Evolutionary conservation across 1,140 invertebrate species (phyloP), one percentile per base, ranked within the genome.

Genomic region (Linepithema humile): DNA sequence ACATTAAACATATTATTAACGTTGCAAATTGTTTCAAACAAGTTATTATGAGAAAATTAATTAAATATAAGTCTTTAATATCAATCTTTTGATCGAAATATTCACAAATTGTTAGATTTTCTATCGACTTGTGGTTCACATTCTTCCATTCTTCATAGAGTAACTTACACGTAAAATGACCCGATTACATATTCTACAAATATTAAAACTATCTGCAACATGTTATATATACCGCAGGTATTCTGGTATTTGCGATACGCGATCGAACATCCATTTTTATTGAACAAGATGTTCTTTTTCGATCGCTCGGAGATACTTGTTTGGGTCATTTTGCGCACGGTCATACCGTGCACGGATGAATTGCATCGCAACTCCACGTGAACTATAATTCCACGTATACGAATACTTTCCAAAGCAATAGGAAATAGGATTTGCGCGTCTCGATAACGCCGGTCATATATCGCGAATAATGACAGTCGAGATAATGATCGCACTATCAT

Each of bases 401-500:
- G 29, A 4, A 26, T 35, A 7, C 5, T 29, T 26, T n/a, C 0
- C 15, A 38, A 1, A 26, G 48, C 15, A 55, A 38, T 29, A 53
- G 40, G 12, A 62, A 67, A 69, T 40, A 35, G 62, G 48, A 69
- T 69, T 69, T 80, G 32, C 62, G 45, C n/a, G 20, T 65, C 45
- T 65, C 65, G 85, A 80, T 74, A 86, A 83, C 45, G 17, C 0
- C 20, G 53, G 43, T 26, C 60, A 10, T 87, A 87, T 80, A 88
- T 87, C 20, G 29, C 40, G 26, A 15, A 23, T 15, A 64, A 65
- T 65, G 80, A 84, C 80, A 80, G 26, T 6, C 48, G 57, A 87
- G 85, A 87, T 88, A 78, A 55, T 32, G 53, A 59, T n/a, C 10
- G 17, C 59, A 73, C 62, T 87, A 84, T 72, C 64, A 45, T 69